These are phyloP conservation scores for Lasioglossum calceatum DNA, from an alignment of 2,888 invertebrate species.

Conservation along the genomic window DNA sequence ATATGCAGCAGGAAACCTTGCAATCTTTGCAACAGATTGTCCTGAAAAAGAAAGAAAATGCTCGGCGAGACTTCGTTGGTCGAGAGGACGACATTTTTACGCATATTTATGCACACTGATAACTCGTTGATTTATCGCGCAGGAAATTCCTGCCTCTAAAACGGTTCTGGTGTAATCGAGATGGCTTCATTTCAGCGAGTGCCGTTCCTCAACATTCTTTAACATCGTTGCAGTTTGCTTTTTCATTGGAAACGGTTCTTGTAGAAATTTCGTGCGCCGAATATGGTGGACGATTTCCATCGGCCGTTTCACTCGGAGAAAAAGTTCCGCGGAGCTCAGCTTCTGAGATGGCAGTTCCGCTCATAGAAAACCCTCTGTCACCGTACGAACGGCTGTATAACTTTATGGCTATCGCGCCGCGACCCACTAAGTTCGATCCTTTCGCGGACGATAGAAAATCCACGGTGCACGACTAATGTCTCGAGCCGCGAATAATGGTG, in stretches of 20 bases:
- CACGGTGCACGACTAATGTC: constrained; percentile 23
- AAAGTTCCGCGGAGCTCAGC: constrained; percentile 53
- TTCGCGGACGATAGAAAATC: constrained; percentile 43
- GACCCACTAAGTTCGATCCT: constrained; percentile 49
- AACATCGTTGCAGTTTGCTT: neutral
- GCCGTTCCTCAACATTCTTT: neutral
- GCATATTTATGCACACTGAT: neutral
- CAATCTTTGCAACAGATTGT: neutral
- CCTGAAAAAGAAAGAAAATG: neutral
- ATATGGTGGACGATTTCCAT: constrained; percentile 52
- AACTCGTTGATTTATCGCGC: no score
- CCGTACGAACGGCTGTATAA: neutral
- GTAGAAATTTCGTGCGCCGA: neutral
- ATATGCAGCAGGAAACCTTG: neutral
- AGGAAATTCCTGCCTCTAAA: neutral
- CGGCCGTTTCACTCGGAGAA: constrained; percentile 67
- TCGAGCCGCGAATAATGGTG: constrained; percentile 71
- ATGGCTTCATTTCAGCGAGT: no score
- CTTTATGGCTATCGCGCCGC: constrained; percentile 9
- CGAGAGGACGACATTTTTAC: neutral
- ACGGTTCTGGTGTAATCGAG: no score
- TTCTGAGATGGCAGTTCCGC: constrained; percentile 8
- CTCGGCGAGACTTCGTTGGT: neutral
- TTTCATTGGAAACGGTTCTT: neutral
- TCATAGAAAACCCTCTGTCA: neutral